These are phyloP conservation scores for Eudyptes chrysolophus DNA, from an alignment of 2,113 vertebrate genomes.

Conservation along the genomic window DNA sequence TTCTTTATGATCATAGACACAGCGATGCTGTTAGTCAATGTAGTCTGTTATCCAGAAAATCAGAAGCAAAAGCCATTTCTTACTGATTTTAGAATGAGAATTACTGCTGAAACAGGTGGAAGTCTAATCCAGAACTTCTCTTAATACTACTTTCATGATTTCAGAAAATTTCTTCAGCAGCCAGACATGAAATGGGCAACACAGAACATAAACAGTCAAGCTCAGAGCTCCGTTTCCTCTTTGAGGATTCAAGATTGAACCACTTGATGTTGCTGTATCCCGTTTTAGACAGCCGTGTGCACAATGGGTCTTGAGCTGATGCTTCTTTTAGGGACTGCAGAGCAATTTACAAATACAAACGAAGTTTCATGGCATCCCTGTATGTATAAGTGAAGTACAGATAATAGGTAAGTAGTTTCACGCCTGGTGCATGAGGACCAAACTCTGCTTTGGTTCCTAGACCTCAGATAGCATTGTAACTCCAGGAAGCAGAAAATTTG, in stretches of 20 bases:
- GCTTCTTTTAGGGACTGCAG: background rate
- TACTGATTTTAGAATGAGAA: background rate
- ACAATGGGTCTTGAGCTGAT: background rate
- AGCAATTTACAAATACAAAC: background rate
- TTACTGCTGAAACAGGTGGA: background rate
- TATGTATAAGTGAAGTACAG: background rate
- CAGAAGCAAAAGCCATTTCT: background rate
- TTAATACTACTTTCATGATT: background rate
- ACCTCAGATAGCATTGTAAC: background rate
- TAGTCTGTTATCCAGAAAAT: background rate
- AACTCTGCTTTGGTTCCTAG: background rate
- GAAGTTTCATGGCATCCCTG: background rate
- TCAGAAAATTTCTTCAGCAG: background rate
- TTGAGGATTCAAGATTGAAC: background rate
- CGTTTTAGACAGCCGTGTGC: background rate
- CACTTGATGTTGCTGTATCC: background rate
- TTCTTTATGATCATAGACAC: background rate
- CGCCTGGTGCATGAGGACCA: accelerated
- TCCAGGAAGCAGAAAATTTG: background rate
- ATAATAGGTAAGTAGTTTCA: background rate
- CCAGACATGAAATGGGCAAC: accelerated
- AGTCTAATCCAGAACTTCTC: background rate
- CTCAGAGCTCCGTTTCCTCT: background rate
- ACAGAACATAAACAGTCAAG: accelerated
- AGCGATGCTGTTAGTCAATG: background rate